These are phyloP conservation scores for Lepidochitona cinerea DNA, from an alignment of 2,888 invertebrate species.

Conservation along the genomic window DNA sequence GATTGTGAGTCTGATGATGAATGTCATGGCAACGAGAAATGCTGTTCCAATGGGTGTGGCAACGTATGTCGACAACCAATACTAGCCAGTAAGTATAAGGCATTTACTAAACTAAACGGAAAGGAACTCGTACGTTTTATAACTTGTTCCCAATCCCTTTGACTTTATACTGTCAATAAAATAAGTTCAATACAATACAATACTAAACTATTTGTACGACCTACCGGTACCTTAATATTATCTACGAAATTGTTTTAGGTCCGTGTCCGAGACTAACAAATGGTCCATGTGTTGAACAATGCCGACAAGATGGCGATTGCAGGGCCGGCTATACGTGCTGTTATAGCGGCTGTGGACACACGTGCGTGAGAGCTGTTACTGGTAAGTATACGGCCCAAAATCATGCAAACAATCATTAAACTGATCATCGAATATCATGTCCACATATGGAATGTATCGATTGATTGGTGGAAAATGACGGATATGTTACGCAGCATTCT, in stretches of 20 bases:
- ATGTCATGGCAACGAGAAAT: slow-evolving; percentile 9
- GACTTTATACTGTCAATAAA: no score
- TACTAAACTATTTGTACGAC: no score
- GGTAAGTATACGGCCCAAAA: slow-evolving; percentile 8
- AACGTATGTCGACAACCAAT: background rate
- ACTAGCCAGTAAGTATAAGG: background rate
- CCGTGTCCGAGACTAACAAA: slow-evolving; percentile 18
- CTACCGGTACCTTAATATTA: no score
- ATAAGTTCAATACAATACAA: no score
- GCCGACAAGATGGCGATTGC: slow-evolving; percentile 24
- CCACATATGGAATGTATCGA: no score
- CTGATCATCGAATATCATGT: no score
- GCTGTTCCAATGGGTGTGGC: slow-evolving; percentile 12
- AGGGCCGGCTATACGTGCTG: slow-evolving; percentile 22
- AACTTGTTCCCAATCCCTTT: no score
- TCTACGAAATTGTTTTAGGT: slow-evolving; percentile 10
- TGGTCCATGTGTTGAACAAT: slow-evolving; percentile 23
- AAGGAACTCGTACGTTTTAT: no score
- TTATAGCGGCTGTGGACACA: slow-evolving; percentile 29
- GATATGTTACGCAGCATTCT: no score
- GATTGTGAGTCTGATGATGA: background rate
- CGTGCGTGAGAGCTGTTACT: slow-evolving; percentile 11
- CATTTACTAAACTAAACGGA: no score
- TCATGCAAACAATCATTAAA: no score
- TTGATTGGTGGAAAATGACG: no score